Evolutionary conservation across 2,113 vertebrate species (phyloP), one percentile per base, ranked within the genome.

Genomic region (Oryzias javanicus): DNA sequence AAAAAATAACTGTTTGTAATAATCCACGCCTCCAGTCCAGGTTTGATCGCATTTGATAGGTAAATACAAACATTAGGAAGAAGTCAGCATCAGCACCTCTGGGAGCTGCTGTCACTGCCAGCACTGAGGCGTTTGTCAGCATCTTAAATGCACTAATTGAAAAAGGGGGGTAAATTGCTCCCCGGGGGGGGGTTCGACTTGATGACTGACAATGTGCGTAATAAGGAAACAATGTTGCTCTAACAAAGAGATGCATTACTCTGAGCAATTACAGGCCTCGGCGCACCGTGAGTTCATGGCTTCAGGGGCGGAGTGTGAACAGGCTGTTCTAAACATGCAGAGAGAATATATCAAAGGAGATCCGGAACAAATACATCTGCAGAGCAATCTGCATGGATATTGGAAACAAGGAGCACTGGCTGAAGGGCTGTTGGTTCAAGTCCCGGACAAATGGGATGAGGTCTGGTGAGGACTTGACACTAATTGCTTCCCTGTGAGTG

Each of bases 161-260:
- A 1, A 67, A 1, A 67, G 66, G 20, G 2, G 45, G 45, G 66
- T 76, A 72, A 76, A 85, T 73, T 76, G 64, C 48, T 70, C 66
- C 66, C 69, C 50, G 46, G 72, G 35, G 67, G 35, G 67, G 69
- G 20, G 64, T 55, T 55, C 60, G 77, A 74, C 81, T 63, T 64
- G 56, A 49, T 54, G 72, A 70, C 51, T 18, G 72, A 67, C 67
- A 64, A 35, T 65, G 58, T 49, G 60, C 41, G 64, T 18, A 55
- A 62, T 64, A 71, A 77, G 42, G 51, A 78, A 58, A 42, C 1
- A 1, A n/a, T 20, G 14, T 27, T 4, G 15, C 55, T 60, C 59
- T 6, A 49, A 73, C 70, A 70, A 64, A 67, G 51, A 69, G 55
- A 58, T 35, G 20, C 14, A 45, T 68, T 55, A 71, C 17, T 6